phyloP scores from a whole-genome alignment of 1,140 invertebrate genomes.

The Battus philenor region DNA sequence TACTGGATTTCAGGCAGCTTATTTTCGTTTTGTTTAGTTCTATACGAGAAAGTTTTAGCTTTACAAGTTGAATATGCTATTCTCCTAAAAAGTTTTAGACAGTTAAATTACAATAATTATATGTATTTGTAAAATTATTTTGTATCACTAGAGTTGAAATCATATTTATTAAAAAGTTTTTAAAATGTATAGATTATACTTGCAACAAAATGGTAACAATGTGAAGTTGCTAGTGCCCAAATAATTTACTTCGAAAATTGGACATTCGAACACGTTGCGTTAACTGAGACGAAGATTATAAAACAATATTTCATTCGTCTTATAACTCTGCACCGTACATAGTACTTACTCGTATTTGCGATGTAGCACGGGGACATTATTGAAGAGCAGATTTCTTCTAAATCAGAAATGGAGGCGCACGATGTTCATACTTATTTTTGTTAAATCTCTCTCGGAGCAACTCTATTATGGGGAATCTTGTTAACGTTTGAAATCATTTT shows the following conservation, averaged over 20 bases:
- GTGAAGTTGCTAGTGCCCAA: not conserved
- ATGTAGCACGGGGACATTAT: constrained; percentile 30
- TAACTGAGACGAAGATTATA: constrained; percentile 28
- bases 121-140: not conserved
- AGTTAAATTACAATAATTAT: not conserved
- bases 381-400: constrained; percentile 44
- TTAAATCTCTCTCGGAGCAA: constrained; percentile 71
- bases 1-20: constrained; percentile 55
- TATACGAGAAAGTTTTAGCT: constrained; percentile 30
- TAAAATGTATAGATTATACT: too few relatives aligned
- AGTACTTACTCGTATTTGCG: constrained; percentile 2
- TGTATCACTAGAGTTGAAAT: too few relatives aligned
- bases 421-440: constrained; percentile 60
- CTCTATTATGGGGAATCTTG: constrained; percentile 70
- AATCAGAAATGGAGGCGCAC: constrained; percentile 31
- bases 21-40: constrained; percentile 42
- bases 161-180: too few relatives aligned
- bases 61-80: constrained; percentile 8
- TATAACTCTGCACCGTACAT: constrained; percentile 17
- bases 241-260: constrained; percentile 17
- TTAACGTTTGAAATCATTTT: constrained; percentile 74
- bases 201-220: not conserved
- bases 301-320: constrained; percentile 40
- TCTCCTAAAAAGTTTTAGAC: constrained; percentile 1
- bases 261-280: constrained; percentile 20